Evolutionary conservation across 2,113 vertebrate species (phyloP).

Genomic region (Fulmarus glacialis): DNA sequence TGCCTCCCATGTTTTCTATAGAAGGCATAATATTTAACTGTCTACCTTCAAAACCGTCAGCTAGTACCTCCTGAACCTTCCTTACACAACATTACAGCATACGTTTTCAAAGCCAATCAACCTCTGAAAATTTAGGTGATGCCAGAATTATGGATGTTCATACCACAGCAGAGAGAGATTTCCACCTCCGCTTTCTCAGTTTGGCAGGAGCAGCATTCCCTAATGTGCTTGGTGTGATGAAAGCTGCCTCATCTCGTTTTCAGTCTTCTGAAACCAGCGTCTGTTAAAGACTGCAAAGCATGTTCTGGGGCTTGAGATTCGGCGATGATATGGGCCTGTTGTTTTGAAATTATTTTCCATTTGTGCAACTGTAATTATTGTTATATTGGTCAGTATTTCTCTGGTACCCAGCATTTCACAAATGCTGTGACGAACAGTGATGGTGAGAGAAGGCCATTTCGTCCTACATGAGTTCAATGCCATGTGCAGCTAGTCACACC

Average conservation of each 20-base stretch:
- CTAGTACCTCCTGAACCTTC: neutral
- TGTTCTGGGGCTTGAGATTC: neutral
- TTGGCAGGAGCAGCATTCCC: constrained; percentile 5
- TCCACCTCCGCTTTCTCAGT: neutral
- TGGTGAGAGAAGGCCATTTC: neutral
- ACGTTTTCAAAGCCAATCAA: neutral
- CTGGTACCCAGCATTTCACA: neutral
- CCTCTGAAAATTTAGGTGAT: neutral
- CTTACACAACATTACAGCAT: neutral
- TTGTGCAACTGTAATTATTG: neutral
- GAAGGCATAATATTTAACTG: neutral
- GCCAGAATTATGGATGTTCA: neutral
- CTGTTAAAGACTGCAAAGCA: neutral
- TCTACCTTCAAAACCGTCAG: neutral
- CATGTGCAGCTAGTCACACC: neutral
- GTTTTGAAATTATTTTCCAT: neutral
- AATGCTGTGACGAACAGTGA: neutral
- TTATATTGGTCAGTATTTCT: neutral
- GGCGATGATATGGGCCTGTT: rapidly evolving
- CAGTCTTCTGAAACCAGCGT: neutral
- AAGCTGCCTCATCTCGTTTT: neutral
- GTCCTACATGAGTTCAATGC: neutral
- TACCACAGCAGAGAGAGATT: neutral
- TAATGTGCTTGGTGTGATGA: neutral
- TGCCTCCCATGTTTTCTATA: neutral